Conservation (phyloP, 2,113 vertebrate genomes). For the Sminthopsis crassicaudata region DNA sequence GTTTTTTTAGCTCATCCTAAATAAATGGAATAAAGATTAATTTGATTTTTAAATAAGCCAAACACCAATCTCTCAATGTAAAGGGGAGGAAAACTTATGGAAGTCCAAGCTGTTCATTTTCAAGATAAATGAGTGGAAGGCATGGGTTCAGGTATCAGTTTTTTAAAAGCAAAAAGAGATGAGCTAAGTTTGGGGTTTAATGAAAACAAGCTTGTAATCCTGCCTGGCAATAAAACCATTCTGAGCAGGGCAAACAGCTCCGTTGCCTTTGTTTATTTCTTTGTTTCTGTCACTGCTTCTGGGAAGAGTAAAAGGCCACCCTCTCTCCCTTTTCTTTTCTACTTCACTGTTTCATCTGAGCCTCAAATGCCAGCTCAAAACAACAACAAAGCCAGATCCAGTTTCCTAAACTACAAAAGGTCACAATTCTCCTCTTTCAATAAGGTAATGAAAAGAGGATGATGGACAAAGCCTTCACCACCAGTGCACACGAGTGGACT, state of each 20-base stretch:
- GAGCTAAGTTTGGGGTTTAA: not conserved
- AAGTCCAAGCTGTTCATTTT: not conserved
- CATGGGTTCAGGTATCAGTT: not conserved
- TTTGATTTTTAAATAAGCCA: not conserved
- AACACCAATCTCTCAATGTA: too few relatives aligned
- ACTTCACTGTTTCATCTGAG: not conserved
- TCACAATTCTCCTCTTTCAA: not conserved
- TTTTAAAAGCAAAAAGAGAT: not conserved
- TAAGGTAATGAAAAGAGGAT: not conserved
- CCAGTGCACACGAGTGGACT: not conserved
- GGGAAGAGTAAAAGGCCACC: not conserved
- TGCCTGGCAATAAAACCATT: not conserved
- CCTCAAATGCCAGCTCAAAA: not conserved
- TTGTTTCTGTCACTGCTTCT: too few relatives aligned
- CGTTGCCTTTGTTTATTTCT: not conserved
- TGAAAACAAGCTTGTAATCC: rapidly evolving
- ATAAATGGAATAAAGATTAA: not conserved
- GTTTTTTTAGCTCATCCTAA: not conserved
- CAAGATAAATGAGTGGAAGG: not conserved
- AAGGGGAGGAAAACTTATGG: not conserved
- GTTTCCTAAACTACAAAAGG: not conserved
- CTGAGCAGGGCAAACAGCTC: not conserved
- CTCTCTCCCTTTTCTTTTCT: not conserved
- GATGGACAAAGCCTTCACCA: not conserved
- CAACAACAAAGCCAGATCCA: not conserved